phyloP scores from a whole-genome alignment of 2,888 invertebrate genomes.

The Melipona bicolor region DNA sequence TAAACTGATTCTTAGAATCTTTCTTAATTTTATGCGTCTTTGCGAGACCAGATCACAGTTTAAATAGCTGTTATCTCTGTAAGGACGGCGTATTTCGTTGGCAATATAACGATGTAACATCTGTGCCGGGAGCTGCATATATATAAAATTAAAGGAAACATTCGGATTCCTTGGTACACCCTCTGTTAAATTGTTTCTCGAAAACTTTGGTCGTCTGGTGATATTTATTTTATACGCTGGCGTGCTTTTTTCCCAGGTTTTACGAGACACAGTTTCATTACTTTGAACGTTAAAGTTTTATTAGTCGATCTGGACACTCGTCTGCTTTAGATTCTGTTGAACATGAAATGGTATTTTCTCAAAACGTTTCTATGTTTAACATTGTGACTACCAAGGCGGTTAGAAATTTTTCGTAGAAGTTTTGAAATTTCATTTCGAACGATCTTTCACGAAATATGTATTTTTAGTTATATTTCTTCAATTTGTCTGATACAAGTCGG shows the following conservation, averaged over 20 bases:
- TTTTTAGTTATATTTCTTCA: too few relatives aligned
- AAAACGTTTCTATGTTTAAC: neutral
- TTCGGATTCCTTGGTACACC: neutral
- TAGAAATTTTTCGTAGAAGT: too few relatives aligned
- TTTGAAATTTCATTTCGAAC: too few relatives aligned
- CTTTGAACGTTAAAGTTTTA: neutral
- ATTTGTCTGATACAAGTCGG: too few relatives aligned
- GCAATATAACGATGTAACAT: conserved; percentile 35
- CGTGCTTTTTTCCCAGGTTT: neutral
- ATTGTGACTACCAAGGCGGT: too few relatives aligned
- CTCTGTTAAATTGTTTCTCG: conserved; percentile 12
- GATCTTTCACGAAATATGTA: too few relatives aligned
- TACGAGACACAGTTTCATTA: conserved; percentile 9
- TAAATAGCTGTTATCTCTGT: conserved; percentile 9
- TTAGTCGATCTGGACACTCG: neutral
- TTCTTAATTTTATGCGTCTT: conserved; percentile 26
- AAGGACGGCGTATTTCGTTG: conserved; percentile 26
- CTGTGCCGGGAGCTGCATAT: conserved; percentile 27
- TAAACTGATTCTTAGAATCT: conserved; percentile 60
- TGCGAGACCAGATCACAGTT: neutral
- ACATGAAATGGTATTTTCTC: neutral
- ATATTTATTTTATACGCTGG: conserved; percentile 25
- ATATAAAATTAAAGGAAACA: conserved; percentile 18
- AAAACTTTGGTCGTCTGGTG: neutral
- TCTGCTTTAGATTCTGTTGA: neutral